Evolutionary conservation across 2,797 vertebrate species (phyloP).

Genomic region (Clarias fuscus): DNA sequence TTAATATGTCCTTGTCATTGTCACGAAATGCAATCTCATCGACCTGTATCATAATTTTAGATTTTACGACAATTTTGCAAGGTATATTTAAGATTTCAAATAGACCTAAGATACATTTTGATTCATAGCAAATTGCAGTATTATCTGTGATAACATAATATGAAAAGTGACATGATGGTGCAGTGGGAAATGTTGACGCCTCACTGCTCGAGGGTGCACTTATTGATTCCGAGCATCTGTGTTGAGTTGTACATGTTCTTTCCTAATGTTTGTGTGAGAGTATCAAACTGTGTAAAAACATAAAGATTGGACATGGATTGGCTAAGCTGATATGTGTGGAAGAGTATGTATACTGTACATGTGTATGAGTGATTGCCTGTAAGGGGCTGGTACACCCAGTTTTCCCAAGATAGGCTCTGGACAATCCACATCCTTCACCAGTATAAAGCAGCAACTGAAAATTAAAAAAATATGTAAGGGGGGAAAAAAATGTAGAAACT

Average conservation of each 20-base stretch:
- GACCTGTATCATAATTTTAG: background rate
- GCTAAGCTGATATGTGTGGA: background rate
- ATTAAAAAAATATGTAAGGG: background rate
- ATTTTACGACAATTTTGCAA: background rate
- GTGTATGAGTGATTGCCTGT: background rate
- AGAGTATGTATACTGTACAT: background rate
- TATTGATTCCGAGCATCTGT: background rate
- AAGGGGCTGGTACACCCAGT: background rate
- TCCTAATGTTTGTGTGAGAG: background rate
- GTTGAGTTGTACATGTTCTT: background rate
- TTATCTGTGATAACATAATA: background rate
- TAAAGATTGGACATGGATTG: background rate
- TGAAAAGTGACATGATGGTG: background rate
- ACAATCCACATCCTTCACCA: background rate
- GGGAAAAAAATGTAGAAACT: background rate
- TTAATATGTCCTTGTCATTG: background rate
- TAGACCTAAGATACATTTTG: background rate
- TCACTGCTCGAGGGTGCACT: background rate
- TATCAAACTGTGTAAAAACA: background rate
- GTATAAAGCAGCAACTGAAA: background rate
- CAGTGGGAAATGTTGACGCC: background rate
- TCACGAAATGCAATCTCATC: too few relatives aligned
- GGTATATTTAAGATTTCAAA: background rate
- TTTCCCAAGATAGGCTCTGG: background rate
- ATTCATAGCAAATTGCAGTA: background rate